Conservation (phyloP, 2,113 vertebrate species). For the Rhinopomastus cyanomelas region DNA sequence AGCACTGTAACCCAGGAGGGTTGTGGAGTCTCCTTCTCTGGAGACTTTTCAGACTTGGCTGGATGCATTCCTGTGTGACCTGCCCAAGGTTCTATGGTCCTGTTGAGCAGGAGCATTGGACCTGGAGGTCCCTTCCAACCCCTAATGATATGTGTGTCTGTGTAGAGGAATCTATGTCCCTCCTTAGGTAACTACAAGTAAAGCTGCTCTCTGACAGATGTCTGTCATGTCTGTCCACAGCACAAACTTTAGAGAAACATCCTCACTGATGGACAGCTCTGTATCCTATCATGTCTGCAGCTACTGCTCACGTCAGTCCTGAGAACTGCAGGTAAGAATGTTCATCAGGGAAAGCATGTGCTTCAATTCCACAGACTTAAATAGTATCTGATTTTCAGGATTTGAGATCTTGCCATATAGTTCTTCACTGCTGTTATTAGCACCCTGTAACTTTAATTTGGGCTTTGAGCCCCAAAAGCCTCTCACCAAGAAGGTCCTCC, state of each 20-base stretch:
- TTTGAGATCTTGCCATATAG: background rate
- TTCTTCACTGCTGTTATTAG: background rate
- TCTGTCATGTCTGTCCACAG: background rate
- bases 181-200: background rate
- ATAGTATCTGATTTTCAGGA: background rate
- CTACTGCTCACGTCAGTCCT: background rate
- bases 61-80: too few species aligned
- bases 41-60: too few species aligned
- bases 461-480: background rate
- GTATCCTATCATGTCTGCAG: background rate
- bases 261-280: background rate
- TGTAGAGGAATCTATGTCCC: too few species aligned
- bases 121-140: too few species aligned
- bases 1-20: too few species aligned
- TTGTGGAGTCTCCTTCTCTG: background rate
- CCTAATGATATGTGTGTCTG: too few species aligned
- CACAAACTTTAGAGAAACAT: background rate
- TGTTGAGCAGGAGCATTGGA: too few species aligned
- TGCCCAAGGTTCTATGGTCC: too few species aligned
- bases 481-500: background rate
- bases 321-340: background rate
- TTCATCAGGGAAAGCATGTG: background rate
- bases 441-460: accelerated
- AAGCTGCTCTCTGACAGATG: background rate
- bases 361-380: background rate